Evolutionary conservation across 2,888 invertebrate species (phyloP), one percentile per base, ranked within the genome.

Genomic region (Pemphredon lugubris): DNA sequence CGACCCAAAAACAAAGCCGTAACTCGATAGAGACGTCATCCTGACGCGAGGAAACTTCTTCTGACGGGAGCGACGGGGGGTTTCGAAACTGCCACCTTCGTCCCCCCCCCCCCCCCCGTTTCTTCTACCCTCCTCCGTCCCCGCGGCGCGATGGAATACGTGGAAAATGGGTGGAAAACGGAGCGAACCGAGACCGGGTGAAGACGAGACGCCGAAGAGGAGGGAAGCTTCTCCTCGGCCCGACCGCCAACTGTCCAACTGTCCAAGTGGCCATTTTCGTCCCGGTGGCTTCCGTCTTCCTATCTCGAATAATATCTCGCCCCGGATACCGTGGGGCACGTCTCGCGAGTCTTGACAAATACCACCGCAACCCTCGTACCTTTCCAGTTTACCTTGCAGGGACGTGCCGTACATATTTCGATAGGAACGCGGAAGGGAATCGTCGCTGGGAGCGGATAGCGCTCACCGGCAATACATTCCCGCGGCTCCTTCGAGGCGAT

Each of bases 1-100:
- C 77, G 77, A 76, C 79, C 79, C 68, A 65, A 75, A 81, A 82
- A 83, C 82, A 84, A 83, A 81, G 74, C 73, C 58, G 67, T 81
- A 86, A 84, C 83, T 85, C 77, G 82, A 86, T 85, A 85, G 84
- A 84, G 79, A 79, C 75, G 66, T 79, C 82, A 71, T 50, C 23
- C 57, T 26, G 71, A 63, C 77, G 51, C 57, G 55, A 51, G 39
- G 76, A 67, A 77, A 77, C 75, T 77, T 61, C 39, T 5, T 23
- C 37, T 71, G 77, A 78, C 76, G 63, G 60, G 61, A 44, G 23
- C 26, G 40, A 42, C 37, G 42, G 51, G 61, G n/a, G 66, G 58
- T 64, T 64, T 57, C 26, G n/a, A n/a, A n/a, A n/a, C n/a, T n/a
- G 26, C 26, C 7, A 20, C 54, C 51, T 32, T 48, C 48, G 65